phyloP scores from a whole-genome alignment of 2,888 invertebrate species.

The Synanthedon andrenaeformis region DNA sequence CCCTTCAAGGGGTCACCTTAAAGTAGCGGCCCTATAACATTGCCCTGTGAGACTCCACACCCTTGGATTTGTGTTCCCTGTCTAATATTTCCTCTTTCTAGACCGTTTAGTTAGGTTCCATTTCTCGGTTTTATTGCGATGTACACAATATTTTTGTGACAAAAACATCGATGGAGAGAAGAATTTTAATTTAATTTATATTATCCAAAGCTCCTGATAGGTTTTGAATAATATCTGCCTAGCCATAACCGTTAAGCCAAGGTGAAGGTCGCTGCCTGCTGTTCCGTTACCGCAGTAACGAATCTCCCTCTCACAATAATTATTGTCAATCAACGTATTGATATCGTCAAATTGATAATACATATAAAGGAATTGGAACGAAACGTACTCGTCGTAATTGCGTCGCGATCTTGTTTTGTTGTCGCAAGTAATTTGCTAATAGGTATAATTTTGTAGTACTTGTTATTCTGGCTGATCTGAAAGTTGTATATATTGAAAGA shows the following conservation, averaged over 20 bases:
- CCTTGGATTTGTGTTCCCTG: conserved; percentile 4
- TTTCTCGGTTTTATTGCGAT: conserved; percentile 10
- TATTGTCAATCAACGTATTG: conserved; percentile 5
- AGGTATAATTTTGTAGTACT: background rate
- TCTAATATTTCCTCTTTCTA: conserved; percentile 1
- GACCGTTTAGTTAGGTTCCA: conserved; percentile 12
- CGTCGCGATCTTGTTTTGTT: background rate
- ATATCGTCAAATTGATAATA: background rate
- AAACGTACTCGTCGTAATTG: background rate
- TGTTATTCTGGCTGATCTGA: too few relatives aligned
- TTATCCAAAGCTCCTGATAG: conserved; percentile 19
- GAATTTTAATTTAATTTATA: conserved; percentile 4
- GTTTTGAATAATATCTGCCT: conserved; percentile 14
- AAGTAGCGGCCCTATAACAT: conserved; percentile 28
- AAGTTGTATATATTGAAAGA: too few relatives aligned
- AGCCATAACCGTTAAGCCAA: conserved; percentile 37
- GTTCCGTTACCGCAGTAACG: conserved; percentile 35
- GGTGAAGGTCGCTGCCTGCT: conserved; percentile 39
- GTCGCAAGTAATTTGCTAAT: background rate
- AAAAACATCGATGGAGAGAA: conserved; percentile 13
- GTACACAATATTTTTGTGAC: background rate
- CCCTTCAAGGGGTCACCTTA: conserved; percentile 49
- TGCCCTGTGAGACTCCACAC: conserved; percentile 31
- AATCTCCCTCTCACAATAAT: background rate
- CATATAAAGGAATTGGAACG: background rate